Conservation (phyloP, 1,140 invertebrate species). For the Papilio polytes region DNA sequence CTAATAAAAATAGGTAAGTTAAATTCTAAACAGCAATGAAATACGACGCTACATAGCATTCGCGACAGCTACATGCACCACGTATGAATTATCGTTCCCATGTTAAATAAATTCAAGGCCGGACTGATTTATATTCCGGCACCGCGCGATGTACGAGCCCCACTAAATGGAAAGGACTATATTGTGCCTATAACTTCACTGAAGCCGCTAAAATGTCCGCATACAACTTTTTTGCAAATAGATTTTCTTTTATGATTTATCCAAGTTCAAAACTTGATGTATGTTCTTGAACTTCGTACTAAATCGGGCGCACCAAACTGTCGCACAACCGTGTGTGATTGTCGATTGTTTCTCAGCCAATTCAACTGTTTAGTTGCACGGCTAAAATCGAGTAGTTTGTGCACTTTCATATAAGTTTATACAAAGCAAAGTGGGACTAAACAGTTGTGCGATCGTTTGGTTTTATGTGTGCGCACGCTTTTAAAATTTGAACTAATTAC, state of each 20-base stretch:
- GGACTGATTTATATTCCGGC: slow-evolving; percentile 21
- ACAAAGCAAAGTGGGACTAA: too few relatives aligned
- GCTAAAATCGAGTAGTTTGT: too few relatives aligned
- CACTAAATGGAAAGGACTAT: slow-evolving; percentile 25
- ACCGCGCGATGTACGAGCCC: slow-evolving; percentile 14
- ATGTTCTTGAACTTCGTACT: neutral
- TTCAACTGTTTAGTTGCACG: too few relatives aligned
- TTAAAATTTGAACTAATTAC: too few relatives aligned
- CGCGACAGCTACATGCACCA: slow-evolving; percentile 8
- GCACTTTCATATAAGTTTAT: too few relatives aligned
- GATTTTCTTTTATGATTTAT: slow-evolving; percentile 8
- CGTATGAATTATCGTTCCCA: slow-evolving; percentile 2
- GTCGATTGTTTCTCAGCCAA: too few relatives aligned
- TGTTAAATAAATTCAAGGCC: slow-evolving; percentile 25
- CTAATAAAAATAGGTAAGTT: neutral
- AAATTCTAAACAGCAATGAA: slow-evolving; percentile 16
- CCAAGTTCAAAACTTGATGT: neutral
- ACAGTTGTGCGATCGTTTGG: too few relatives aligned
- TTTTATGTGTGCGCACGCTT: too few relatives aligned
- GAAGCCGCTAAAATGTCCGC: slow-evolving; percentile 17
- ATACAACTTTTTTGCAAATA: slow-evolving; percentile 20
- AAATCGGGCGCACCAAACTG: too few relatives aligned
- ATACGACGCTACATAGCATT: neutral
- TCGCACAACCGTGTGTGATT: too few relatives aligned
- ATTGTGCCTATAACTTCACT: slow-evolving; percentile 15